Conservation (phyloP, 2,888 invertebrate genomes). For the Proisotoma minuta region DNA sequence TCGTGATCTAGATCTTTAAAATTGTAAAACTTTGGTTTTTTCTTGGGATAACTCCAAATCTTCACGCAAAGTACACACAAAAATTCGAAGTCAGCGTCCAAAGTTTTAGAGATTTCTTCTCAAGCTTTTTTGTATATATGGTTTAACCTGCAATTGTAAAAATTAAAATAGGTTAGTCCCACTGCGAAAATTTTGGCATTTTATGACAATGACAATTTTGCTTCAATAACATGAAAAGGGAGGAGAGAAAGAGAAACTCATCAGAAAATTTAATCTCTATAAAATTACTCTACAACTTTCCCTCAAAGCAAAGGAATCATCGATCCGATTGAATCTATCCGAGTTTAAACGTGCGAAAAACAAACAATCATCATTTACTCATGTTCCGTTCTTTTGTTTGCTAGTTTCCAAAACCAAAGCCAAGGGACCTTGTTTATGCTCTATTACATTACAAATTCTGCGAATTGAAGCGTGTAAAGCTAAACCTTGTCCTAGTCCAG, state of each 20-base stretch:
- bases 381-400: background rate
- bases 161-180: too few relatives aligned
- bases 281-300: slow-evolving; percentile 8
- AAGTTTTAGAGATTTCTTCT: too few relatives aligned
- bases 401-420: background rate
- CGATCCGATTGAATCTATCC: slow-evolving; percentile 4
- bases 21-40: too few relatives aligned
- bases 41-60: too few relatives aligned
- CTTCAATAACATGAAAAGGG: slow-evolving; percentile 4
- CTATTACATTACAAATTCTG: slow-evolving; percentile 6
- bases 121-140: too few relatives aligned
- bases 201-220: background rate
- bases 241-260: slow-evolving; percentile 5
- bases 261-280: slow-evolving; percentile 13
- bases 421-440: slow-evolving; percentile 1
- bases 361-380: slow-evolving; percentile 15
- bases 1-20: too few relatives aligned
- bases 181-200: too few relatives aligned
- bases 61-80: too few relatives aligned
- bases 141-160: too few relatives aligned
- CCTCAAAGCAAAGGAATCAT: slow-evolving; percentile 6
- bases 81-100: too few relatives aligned
- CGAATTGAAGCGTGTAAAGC: background rate
- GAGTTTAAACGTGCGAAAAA: slow-evolving; percentile 16
- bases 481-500: slow-evolving; percentile 3